phyloP scores from a whole-genome alignment of 2,113 vertebrate genomes.

The Hemiscyllium ocellatum region DNA sequence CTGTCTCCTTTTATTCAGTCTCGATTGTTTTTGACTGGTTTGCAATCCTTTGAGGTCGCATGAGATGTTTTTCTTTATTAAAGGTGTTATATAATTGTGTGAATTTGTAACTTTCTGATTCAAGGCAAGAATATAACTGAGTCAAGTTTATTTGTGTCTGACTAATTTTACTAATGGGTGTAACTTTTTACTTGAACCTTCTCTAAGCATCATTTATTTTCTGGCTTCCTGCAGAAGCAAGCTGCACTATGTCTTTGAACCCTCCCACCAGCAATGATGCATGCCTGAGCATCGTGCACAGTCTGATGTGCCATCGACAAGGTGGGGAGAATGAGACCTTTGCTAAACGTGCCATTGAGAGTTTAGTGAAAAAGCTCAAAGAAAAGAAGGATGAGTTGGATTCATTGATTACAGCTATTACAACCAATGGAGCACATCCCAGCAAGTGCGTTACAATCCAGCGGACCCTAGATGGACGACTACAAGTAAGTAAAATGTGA shows the following conservation, averaged over 20 bases:
- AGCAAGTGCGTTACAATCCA: constrained; percentile 75
- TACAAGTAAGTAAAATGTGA: constrained; percentile 57
- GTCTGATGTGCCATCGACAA: constrained; percentile 75
- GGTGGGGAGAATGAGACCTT: constrained; percentile 69
- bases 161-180: background rate
- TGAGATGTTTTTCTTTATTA: background rate
- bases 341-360: constrained; percentile 71
- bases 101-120: background rate
- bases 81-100: background rate
- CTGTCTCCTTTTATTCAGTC: background rate
- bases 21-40: background rate
- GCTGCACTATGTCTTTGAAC: constrained; percentile 51
- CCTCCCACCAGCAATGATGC: constrained; percentile 64
- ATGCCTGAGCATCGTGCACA: constrained; percentile 73
- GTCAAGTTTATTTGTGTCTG: background rate
- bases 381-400: constrained; percentile 74
- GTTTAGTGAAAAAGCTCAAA: constrained; percentile 58
- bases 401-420: constrained; percentile 68
- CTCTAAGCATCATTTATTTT: background rate
- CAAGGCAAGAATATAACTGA: background rate
- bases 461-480: constrained; percentile 65
- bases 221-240: background rate
- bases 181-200: background rate
- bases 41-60: background rate
- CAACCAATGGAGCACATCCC: constrained; percentile 68